Evolutionary conservation across 2,797 vertebrate species (phyloP).

Genomic region (Erithacus rubecula): DNA sequence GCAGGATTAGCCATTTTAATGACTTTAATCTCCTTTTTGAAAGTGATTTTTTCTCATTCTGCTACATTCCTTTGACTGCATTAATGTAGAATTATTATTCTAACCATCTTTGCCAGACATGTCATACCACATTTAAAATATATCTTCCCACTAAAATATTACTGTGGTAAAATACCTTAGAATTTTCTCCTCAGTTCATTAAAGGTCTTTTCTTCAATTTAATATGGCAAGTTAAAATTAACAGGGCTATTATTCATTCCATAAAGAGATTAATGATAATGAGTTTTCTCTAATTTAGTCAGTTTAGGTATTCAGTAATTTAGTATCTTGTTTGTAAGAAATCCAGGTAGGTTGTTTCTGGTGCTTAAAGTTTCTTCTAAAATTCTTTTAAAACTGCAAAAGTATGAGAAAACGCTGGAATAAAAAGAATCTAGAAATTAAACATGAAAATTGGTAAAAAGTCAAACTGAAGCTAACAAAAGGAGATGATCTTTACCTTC

Average conservation of each 20-base stretch:
- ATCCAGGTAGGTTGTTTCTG: background rate
- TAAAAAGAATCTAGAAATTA: background rate
- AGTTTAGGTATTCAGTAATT: slow-evolving; percentile 14
- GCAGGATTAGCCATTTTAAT: slow-evolving; percentile 94
- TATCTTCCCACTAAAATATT: slow-evolving; percentile 30
- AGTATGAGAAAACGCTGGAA: background rate
- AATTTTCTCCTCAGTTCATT: slow-evolving; percentile 54
- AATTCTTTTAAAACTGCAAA: background rate
- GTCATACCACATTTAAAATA: slow-evolving; percentile 31
- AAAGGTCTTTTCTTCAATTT: slow-evolving; percentile 31
- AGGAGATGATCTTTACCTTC: background rate
- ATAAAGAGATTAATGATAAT: slow-evolving; percentile 66
- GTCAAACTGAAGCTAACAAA: background rate
- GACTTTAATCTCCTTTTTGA: slow-evolving; percentile 90
- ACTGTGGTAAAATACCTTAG: slow-evolving; percentile 18
- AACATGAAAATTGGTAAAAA: background rate
- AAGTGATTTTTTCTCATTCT: slow-evolving; percentile 85
- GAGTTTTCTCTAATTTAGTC: slow-evolving; percentile 43
- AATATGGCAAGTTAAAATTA: slow-evolving; percentile 47
- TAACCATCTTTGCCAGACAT: slow-evolving; percentile 31
- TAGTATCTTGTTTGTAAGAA: background rate
- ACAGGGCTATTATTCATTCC: slow-evolving; percentile 39
- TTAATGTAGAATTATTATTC: slow-evolving; percentile 74
- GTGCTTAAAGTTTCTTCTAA: background rate
- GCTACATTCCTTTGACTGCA: slow-evolving; percentile 77